Evolutionary conservation across 1,140 invertebrate genomes (phyloP).

Genomic region (Drosophila rufa): DNA sequence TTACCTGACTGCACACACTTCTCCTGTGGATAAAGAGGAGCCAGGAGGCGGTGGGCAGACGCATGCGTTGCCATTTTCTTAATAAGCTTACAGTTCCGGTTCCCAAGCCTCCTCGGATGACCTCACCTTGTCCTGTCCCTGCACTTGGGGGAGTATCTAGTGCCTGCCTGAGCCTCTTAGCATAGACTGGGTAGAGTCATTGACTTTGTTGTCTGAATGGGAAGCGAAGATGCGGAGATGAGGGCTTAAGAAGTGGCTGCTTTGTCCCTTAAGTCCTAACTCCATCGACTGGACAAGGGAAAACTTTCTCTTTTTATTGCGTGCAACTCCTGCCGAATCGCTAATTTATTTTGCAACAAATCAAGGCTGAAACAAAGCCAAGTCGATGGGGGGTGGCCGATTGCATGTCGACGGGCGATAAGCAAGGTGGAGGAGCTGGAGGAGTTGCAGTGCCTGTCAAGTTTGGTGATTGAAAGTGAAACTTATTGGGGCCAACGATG

Average conservation of each 20-base stretch:
- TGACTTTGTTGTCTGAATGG: conserved; percentile 38
- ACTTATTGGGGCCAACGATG: conserved; percentile 45
- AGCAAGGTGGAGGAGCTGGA: conserved; percentile 5
- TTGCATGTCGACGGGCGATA: conserved; percentile 56
- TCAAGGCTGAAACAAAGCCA: conserved; percentile 27
- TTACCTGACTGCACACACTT: conserved; percentile 44
- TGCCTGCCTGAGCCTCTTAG: conserved; percentile 19
- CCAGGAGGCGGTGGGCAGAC: conserved; percentile 4
- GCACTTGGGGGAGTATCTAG: neutral
- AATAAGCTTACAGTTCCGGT: conserved; percentile 56
- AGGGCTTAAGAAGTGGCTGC: conserved; percentile 14
- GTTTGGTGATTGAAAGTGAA: conserved; percentile 49
- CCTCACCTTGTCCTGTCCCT: conserved; percentile 30
- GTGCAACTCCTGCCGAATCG: conserved; percentile 35
- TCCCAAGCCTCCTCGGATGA: conserved; percentile 30
- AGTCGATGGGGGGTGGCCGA: conserved; percentile 20
- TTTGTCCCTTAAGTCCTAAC: conserved; percentile 11
- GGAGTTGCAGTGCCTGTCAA: conserved; percentile 40
- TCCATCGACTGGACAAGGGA: conserved; percentile 4
- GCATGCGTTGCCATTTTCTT: conserved; percentile 38
- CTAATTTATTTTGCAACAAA: conserved; percentile 41
- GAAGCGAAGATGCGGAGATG: conserved; percentile 37
- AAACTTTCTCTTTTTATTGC: conserved; percentile 60
- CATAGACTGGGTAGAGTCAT: conserved; percentile 37
- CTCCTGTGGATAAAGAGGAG: no score